Percentiles rank a stretch among this genome's conserved stretches.
Evolutionary conservation across 2,113 vertebrate species (phyloP).

Genomic region (Oxyura jamaicensis): DNA sequence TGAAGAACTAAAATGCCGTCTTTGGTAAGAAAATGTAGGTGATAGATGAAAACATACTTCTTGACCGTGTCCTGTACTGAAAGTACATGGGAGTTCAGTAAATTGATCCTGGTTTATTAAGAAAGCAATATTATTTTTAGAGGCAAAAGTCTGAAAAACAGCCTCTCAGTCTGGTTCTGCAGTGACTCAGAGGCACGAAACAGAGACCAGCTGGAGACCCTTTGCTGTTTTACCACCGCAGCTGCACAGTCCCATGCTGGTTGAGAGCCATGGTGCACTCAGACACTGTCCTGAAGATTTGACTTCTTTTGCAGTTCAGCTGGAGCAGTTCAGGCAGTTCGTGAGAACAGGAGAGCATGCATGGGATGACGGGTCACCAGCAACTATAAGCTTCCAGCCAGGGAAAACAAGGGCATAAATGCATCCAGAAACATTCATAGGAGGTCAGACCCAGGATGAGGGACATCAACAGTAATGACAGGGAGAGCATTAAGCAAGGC

Average conservation of each 20-base stretch:
- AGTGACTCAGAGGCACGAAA: not conserved
- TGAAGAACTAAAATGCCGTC: slow-evolving; percentile 17
- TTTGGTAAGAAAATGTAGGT: not conserved
- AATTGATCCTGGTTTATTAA: not conserved
- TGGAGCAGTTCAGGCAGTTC: not conserved
- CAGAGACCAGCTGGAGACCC: not conserved
- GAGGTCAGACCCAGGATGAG: not conserved
- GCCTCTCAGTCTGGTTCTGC: not conserved
- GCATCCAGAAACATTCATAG: not conserved
- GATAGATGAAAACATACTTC: not conserved
- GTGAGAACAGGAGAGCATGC: not conserved
- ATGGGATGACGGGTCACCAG: not conserved
- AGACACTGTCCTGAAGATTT: not conserved
- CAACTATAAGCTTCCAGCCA: not conserved
- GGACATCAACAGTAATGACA: not conserved
- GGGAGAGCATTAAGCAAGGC: not conserved
- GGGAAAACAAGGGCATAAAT: not conserved
- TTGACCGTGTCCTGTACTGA: not conserved
- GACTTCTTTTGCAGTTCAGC: not conserved
- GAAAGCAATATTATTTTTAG: not conserved
- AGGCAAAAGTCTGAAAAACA: not conserved
- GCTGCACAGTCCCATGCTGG: accelerated
- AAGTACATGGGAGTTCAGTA: not conserved
- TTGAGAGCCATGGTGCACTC: not conserved
- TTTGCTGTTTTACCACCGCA: not conserved